Conservation (phyloP, 1,140 invertebrate genomes). For the Drosophila erecta region DNA sequence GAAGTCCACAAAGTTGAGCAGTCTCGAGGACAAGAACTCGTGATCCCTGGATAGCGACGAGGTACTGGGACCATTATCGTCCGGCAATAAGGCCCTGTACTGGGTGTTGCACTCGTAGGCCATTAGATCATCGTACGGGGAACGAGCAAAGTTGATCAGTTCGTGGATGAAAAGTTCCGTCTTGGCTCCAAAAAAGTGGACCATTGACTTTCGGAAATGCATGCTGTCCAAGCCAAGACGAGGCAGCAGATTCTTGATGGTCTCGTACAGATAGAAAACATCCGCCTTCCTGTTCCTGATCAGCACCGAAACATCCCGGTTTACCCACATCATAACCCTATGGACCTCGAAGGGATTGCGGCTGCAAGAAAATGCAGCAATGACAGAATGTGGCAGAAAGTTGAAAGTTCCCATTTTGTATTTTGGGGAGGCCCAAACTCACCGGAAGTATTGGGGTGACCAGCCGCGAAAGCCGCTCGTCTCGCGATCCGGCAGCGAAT, state of each 20-base stretch:
- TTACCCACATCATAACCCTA: conserved; percentile 50
- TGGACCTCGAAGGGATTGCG: conserved; percentile 26
- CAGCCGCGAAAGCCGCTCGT: conserved; percentile 28
- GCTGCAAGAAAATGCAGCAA: conserved; percentile 6
- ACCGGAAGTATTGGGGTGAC: conserved; percentile 33
- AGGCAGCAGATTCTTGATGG: conserved; percentile 32
- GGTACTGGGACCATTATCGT: neutral
- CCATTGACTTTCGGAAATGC: conserved; percentile 70
- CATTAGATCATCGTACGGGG: conserved; percentile 88
- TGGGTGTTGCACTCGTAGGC: conserved; percentile 58
- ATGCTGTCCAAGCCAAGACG: conserved; percentile 15
- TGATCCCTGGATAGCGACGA: neutral
- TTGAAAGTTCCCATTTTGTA: too few species aligned
- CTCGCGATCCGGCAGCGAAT: conserved; percentile 27
- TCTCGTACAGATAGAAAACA: conserved; percentile 22
- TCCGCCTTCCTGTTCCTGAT: conserved; percentile 8
- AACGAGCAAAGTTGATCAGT: conserved; percentile 93
- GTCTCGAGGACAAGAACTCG: neutral
- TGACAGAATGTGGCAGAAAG: neutral
- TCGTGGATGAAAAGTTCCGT: conserved; percentile 95
- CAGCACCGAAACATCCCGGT: conserved; percentile 59
- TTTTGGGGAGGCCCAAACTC: neutral
- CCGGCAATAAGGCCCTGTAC: conserved; percentile 12
- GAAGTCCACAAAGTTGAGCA: conserved; percentile 55
- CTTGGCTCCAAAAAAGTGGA: conserved; percentile 85